Evolutionary conservation across 1,140 invertebrate species (phyloP), one percentile per base, ranked within the genome.

Genomic region (Lepidurus couesii): DNA sequence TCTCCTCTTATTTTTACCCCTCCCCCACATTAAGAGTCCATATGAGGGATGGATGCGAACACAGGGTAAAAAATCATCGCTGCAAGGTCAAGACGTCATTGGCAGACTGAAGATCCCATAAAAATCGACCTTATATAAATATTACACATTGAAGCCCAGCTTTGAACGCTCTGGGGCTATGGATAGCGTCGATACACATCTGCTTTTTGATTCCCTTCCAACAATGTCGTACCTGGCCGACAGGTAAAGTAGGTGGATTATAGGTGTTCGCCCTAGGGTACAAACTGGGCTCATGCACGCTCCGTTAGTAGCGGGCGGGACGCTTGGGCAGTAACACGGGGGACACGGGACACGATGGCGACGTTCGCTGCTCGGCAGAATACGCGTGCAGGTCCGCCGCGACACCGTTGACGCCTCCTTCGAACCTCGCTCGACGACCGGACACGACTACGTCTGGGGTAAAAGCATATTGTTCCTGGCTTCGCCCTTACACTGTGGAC

Each of bases 171-270:
- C 5, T 65, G 16, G 16, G 16, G 16, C 21, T 65, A 65, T 65
- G 21, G 53, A 65, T 65, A 65, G 16, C 16, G 21, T 65, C 53
- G 53, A 65, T 65, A 65, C 16, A 65, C 53, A n/a, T 21, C 21
- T 65, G 53, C 53, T 65, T 65, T 65, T 65, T 65, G 53, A 65
- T 65, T 9, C 53, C 53, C 53, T 65, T 65, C 16, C 53, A 65
- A 65, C 53, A 65, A 21, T 65, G 21, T 65, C 53, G n/a, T 65
- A 21, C 53, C 0, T 21, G 8, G 53, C 5, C 53, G 21, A 65
- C 45, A 21, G 6, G 16, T 65, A 65, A 65, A 13, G 6, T 21
- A 65, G 53, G 53, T 65, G 53, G 53, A 16, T 21, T 65, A 21
- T 16, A n/a, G 21, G 34, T 9, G 53, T 9, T 21, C n/a, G 53